Conservation (phyloP, 2,113 vertebrate genomes). For the Uria lomvia region DNA sequence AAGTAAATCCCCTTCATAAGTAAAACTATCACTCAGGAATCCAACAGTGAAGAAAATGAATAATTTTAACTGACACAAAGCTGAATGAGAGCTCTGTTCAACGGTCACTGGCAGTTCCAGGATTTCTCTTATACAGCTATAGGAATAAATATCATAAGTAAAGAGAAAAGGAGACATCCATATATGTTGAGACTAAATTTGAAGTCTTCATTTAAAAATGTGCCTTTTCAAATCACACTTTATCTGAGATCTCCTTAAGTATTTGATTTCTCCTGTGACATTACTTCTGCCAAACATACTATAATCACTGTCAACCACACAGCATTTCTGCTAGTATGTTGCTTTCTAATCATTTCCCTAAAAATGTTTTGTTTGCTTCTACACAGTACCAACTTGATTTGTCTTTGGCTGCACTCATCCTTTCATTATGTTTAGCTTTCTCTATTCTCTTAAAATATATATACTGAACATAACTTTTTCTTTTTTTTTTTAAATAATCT, state of each 20-base stretch:
- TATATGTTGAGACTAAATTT: neutral
- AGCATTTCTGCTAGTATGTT: neutral
- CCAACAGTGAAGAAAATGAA: neutral
- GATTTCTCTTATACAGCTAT: neutral
- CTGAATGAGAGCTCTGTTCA: neutral
- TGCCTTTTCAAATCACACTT: neutral
- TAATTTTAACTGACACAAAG: neutral
- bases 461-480: neutral
- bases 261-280: neutral
- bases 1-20: neutral
- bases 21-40: neutral
- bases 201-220: neutral
- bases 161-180: neutral
- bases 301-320: neutral
- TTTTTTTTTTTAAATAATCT: neutral
- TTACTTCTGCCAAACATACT: neutral
- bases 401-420: neutral
- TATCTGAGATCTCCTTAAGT: neutral
- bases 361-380: neutral
- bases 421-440: neutral
- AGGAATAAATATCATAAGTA: neutral
- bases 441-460: neutral
- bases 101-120: neutral
- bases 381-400: neutral
- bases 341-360: neutral